phyloP scores from a whole-genome alignment of 2,888 invertebrate species.

The Cheiracanthium punctorium region DNA sequence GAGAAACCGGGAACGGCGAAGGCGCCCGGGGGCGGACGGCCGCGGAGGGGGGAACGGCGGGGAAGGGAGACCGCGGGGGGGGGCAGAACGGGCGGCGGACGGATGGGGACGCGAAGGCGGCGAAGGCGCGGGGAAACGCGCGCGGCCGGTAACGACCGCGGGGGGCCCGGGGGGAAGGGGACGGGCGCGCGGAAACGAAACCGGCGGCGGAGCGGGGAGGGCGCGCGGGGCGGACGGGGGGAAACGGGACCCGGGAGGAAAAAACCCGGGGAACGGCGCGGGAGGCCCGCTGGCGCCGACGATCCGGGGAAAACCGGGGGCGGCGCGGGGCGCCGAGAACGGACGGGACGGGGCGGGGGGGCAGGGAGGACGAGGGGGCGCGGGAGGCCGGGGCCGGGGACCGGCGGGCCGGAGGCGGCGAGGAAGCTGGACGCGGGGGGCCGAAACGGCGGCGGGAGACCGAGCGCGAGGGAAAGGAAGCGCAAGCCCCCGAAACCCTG shows the following conservation, averaged over 20 bases:
- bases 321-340: not conserved
- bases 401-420: not conserved
- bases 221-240: not conserved
- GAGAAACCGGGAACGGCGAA: no score
- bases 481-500: not conserved
- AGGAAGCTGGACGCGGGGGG: not conserved
- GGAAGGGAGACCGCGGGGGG: not conserved
- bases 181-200: not conserved
- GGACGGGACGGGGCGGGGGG: not conserved
- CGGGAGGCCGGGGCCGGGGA: not conserved
- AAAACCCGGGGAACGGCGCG: not conserved
- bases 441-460: not conserved
- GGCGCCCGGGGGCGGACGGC: no score
- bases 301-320: not conserved
- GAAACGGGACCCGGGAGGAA: not conserved
- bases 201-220: not conserved
- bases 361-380: not conserved
- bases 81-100: not conserved
- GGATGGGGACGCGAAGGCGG: not conserved
- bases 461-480: not conserved
- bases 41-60: not conserved
- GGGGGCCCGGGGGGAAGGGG: not conserved
- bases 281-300: not conserved
- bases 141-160: not conserved
- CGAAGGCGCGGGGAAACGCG: not conserved